phyloP scores from a whole-genome alignment of 2,113 vertebrate species.

The Azemiops feae region DNA sequence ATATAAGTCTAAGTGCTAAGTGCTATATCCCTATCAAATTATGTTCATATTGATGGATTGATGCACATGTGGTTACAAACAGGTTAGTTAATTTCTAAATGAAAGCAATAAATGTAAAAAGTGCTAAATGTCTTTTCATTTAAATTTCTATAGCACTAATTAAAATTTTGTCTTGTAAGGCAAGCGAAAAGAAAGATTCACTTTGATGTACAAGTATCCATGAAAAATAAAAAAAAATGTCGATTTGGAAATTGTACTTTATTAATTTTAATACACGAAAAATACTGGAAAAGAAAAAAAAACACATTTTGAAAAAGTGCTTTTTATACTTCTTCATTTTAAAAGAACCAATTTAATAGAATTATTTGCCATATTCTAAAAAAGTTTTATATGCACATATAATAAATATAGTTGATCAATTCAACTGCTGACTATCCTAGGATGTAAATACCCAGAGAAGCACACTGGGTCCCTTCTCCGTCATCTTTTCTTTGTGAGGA shows the following conservation, averaged over 20 bases:
- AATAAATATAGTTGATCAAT: not conserved
- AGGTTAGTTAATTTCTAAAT: not conserved
- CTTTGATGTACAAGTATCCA: not conserved
- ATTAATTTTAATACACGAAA: not conserved
- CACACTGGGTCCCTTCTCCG: not conserved
- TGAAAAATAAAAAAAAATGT: not conserved
- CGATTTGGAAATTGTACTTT: not conserved
- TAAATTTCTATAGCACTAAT: not conserved
- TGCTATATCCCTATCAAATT: not conserved
- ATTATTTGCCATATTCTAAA: not conserved
- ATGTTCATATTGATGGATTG: not conserved
- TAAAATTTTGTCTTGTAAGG: not conserved
- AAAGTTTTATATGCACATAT: not conserved
- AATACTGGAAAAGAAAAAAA: not conserved
- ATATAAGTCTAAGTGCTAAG: too few species aligned
- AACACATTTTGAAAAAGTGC: not conserved
- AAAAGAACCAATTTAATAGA: not conserved
- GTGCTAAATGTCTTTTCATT: not conserved
- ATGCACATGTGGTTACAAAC: not conserved
- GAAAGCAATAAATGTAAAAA: conserved; percentile 7
- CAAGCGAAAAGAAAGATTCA: not conserved
- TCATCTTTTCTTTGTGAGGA: not conserved
- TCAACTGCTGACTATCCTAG: not conserved
- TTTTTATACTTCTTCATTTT: not conserved
- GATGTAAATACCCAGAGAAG: not conserved